These are phyloP conservation scores for Sebastes aleutianus DNA, from an alignment of 2,797 vertebrate genomes.

Conservation along the genomic window DNA sequence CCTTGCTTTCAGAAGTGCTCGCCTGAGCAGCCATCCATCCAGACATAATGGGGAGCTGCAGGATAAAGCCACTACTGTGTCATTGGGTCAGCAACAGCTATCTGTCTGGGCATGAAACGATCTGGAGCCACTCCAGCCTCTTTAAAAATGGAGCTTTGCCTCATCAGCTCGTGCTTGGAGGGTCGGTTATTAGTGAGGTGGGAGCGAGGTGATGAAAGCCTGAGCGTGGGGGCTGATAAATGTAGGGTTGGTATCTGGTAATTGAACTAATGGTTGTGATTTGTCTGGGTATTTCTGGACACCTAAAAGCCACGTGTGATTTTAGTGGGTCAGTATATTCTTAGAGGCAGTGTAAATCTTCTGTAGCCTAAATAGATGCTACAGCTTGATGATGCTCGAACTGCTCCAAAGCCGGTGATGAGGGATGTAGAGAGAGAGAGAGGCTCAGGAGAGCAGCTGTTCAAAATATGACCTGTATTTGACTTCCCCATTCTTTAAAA, in stretches of 20 bases:
- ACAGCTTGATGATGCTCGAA: slow-evolving; percentile 43
- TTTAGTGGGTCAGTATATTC: slow-evolving; percentile 76
- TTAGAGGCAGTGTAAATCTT: slow-evolving; percentile 58
- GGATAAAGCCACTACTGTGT: slow-evolving; percentile 57
- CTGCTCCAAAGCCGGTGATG: background rate
- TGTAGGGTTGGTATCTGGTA: slow-evolving; percentile 42
- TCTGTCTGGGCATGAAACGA: slow-evolving; percentile 55
- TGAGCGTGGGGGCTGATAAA: slow-evolving; percentile 54
- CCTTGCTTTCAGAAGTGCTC: slow-evolving; percentile 36
- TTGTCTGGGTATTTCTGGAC: slow-evolving; percentile 69
- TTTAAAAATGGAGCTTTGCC: slow-evolving; percentile 57
- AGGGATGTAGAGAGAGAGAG: background rate
- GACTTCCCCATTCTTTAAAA: slow-evolving; percentile 62
- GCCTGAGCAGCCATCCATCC: slow-evolving; percentile 23
- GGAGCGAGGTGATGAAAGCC: slow-evolving; percentile 50
- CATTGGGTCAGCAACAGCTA: slow-evolving; percentile 65
- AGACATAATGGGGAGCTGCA: slow-evolving; percentile 17
- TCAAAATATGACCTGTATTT: slow-evolving; percentile 41
- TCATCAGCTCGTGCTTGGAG: slow-evolving; percentile 26
- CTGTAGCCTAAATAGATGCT: slow-evolving; percentile 61
- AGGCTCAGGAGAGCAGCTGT: slow-evolving; percentile 45
- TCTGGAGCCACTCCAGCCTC: slow-evolving; percentile 60
- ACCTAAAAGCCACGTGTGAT: slow-evolving; percentile 60
- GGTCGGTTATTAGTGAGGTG: slow-evolving; percentile 12
- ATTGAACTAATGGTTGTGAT: slow-evolving; percentile 59